Evolutionary conservation across 2,888 invertebrate species (phyloP), one percentile per base, ranked within the genome.

Genomic region (Magallana nippona): DNA sequence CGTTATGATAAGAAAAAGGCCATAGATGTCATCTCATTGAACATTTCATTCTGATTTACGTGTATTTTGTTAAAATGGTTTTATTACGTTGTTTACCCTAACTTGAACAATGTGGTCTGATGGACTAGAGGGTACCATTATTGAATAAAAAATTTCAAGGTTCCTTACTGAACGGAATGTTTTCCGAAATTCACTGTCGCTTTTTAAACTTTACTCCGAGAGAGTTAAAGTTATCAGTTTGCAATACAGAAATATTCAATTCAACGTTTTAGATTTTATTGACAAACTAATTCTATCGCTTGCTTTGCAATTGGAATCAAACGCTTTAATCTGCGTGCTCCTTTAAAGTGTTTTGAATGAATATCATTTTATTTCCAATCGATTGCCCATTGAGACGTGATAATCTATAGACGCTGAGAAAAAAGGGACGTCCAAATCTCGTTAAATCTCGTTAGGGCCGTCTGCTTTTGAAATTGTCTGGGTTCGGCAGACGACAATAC

Each of bases 391-490:
- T 71, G 71, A 71, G 71, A 32, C 71, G 71, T 32, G 27, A 71
- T 27, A 2, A 27, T 15, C 32, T 27, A 71, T 71, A 17, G 71
- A 71, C 15, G 1, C 27, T 13, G 32, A 27, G 22, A 71, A 71
- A 71, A 71, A 71, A 13, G 71, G 44, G 71, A 71, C 71, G 32
- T 27, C 71, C 27, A 71, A 71, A 71, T 71, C 71, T 71, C 71
- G 71, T 71, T 71, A 71, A 71, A 71, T 71, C 71, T 71, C 71
- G 71, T 71, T 71, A 71, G 13, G 19, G 71, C 32, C 71, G 71
- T 71, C 71, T 71, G 71, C 71, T 15, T 1, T 27, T 27, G 32
- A 71, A 71, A 71, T 71, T 71, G 71, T 71, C 27, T 32, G 27
- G 71, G 71, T 22, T 71, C 71, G 27, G 32, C 71, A 71, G 71